These are phyloP conservation scores for Cotesia vestalis DNA, from an alignment of 1,140 invertebrate genomes.

Conservation along the genomic window DNA sequence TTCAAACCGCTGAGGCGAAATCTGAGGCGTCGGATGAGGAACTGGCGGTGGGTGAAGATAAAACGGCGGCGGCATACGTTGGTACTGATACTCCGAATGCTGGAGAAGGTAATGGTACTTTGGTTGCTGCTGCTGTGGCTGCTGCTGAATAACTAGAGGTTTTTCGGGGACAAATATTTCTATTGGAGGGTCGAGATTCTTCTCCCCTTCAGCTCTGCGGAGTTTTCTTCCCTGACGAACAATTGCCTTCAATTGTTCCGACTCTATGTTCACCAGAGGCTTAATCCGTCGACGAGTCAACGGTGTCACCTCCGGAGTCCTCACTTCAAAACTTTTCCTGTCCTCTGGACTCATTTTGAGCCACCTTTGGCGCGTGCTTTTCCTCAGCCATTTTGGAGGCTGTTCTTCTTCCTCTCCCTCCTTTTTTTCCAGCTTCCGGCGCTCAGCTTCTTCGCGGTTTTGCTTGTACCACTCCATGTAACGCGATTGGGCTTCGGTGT, in stretches of 20 bases:
- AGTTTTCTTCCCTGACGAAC: constrained; percentile 59
- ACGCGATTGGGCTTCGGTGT: constrained; percentile 56
- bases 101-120: constrained; percentile 74
- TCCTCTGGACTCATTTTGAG: constrained; percentile 35
- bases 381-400: constrained; percentile 53
- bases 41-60: constrained; percentile 73
- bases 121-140: constrained; percentile 42
- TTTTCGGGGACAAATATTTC: constrained; percentile 56
- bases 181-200: constrained; percentile 53
- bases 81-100: constrained; percentile 80
- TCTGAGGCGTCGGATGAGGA: constrained; percentile 71
- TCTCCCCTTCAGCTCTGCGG: constrained; percentile 51
- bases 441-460: constrained; percentile 56
- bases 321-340: constrained; percentile 41
- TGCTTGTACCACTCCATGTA: constrained; percentile 70
- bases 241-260: constrained; percentile 62
- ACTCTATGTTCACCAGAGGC: constrained; percentile 61
- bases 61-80: constrained; percentile 71
- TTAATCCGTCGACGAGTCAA: constrained; percentile 50
- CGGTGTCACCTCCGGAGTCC: constrained; percentile 47
- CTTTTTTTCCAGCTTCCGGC: constrained; percentile 48
- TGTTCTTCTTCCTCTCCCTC: constrained; percentile 52
- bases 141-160: constrained; percentile 31
- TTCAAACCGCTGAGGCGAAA: constrained; percentile 55
- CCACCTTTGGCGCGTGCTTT: constrained; percentile 41